These are phyloP conservation scores for Hypomecis atomaria DNA, from an alignment of 2,888 invertebrate species.

Conservation along the genomic window DNA sequence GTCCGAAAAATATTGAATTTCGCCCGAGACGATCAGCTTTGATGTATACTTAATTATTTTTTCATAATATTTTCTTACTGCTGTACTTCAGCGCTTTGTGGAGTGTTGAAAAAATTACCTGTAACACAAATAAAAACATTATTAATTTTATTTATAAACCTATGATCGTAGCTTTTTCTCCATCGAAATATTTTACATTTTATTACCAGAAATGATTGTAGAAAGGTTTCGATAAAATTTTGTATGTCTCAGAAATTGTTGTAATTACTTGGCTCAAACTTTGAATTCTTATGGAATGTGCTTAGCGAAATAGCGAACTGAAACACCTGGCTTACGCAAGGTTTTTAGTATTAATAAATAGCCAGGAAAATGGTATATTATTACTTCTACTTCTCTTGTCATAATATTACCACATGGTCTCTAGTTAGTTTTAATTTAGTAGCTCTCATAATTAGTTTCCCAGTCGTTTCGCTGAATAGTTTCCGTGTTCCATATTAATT, in stretches of 20 bases:
- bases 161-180: too few relatives aligned
- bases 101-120: conserved; percentile 7
- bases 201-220: background rate
- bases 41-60: too few relatives aligned
- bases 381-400: background rate
- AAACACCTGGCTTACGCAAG: too few relatives aligned
- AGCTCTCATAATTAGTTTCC: conserved; percentile 16
- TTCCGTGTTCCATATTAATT: conserved; percentile 24
- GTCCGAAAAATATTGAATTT: too few relatives aligned
- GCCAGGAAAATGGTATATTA: too few relatives aligned
- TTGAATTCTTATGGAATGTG: too few relatives aligned
- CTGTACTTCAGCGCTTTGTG: background rate
- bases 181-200: background rate
- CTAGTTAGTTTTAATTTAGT: conserved; percentile 19
- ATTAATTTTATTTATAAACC: background rate
- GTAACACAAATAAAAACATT: conserved; percentile 6
- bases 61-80: background rate
- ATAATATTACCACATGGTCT: background rate
- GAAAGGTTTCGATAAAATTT: too few relatives aligned
- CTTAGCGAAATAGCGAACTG: too few relatives aligned
- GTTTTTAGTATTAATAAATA: too few relatives aligned
- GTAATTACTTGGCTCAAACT: too few relatives aligned
- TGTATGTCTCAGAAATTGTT: too few relatives aligned
- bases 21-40: too few relatives aligned
- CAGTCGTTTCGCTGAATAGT: conserved; percentile 22